Percentiles rank a stretch among this genome's conserved stretches.
Conservation (phyloP, 53 echinoderm and acorn worm genomes). For the Mesocentrotus franciscanus region DNA sequence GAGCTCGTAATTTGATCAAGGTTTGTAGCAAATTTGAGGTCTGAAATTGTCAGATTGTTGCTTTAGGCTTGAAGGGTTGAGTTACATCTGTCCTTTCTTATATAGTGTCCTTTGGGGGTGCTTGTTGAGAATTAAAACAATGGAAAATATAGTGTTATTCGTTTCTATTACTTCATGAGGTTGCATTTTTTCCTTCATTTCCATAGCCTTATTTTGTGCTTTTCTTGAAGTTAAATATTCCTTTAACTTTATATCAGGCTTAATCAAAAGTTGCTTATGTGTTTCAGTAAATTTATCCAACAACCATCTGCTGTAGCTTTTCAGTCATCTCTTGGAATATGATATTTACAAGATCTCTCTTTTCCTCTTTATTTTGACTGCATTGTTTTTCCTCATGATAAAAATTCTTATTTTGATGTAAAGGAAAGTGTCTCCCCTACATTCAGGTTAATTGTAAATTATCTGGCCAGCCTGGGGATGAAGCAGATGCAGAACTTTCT, state of each 20-base stretch:
- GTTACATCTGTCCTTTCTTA: not conserved
- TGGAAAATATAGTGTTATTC: not conserved
- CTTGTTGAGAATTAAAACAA: not conserved
- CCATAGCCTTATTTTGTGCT: not conserved
- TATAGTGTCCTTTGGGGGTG: not conserved
- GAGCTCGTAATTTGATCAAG: not conserved
- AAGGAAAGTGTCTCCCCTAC: not conserved
- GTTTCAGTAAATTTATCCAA: too few relatives aligned
- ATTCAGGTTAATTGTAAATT: slow-evolving; percentile 19
- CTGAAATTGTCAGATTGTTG: not conserved
- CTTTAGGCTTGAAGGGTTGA: not conserved
- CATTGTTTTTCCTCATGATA: not conserved
- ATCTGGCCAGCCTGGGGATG: not conserved
- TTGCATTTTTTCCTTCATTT: not conserved
- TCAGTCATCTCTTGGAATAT: too few relatives aligned
- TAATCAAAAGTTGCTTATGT: too few relatives aligned
- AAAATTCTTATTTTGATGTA: not conserved
- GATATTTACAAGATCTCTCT: not conserved
- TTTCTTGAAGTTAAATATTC: not conserved
- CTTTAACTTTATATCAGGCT: not conserved
- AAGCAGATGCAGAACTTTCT: not conserved
- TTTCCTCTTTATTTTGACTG: not conserved
- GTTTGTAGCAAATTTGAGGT: not conserved
- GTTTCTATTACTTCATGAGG: not conserved
- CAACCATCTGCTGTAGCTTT: too few relatives aligned